Evolutionary conservation across 2,797 vertebrate genomes (phyloP).

Genomic region (Halcyon badia): DNA sequence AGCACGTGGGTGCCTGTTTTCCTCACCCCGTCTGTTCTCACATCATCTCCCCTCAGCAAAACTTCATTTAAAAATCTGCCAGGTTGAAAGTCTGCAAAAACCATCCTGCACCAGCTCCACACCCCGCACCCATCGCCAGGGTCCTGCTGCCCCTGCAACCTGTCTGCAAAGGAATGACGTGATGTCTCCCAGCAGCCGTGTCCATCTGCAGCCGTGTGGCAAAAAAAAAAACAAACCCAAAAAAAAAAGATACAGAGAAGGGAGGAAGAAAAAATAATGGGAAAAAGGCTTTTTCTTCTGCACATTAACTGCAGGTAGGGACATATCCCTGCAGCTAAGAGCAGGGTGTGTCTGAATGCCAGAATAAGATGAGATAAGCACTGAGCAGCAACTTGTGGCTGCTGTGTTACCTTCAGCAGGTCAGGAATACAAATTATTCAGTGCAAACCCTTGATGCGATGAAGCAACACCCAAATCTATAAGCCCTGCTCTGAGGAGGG

Average conservation of each 20-base stretch:
- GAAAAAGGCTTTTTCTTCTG: background rate
- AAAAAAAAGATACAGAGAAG: background rate
- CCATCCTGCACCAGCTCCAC: background rate
- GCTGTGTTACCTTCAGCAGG: background rate
- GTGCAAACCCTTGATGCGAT: fast-evolving
- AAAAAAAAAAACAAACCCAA: background rate
- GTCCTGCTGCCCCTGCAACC: background rate
- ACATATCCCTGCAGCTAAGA: background rate
- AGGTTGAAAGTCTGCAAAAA: background rate
- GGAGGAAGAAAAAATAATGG: background rate
- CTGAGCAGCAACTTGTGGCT: background rate
- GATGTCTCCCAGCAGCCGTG: background rate
- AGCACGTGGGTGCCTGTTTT: background rate
- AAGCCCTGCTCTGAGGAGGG: background rate
- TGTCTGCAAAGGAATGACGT: background rate
- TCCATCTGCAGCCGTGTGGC: background rate
- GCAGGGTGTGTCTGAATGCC: conserved; percentile 23
- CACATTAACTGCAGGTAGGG: background rate
- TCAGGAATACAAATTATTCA: background rate
- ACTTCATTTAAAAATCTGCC: background rate
- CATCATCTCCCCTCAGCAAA: background rate
- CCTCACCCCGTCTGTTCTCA: conserved; percentile 25
- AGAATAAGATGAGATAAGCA: background rate
- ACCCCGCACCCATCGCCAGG: background rate
- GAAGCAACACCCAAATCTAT: background rate